phyloP scores from a whole-genome alignment of 2,888 invertebrate species.

The Epinotia nisella region DNA sequence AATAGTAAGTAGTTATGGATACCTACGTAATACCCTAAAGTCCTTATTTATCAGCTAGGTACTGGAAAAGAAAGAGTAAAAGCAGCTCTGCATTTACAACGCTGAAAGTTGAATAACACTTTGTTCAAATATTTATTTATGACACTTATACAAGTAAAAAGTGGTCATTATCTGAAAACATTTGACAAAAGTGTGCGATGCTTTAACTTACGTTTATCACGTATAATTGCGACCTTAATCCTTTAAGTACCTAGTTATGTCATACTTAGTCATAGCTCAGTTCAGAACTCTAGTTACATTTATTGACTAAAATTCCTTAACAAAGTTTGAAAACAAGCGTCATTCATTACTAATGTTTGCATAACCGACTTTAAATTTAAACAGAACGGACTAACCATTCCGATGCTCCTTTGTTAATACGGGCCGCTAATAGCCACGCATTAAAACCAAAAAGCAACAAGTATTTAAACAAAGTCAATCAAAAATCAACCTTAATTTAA shows the following conservation, averaged over 20 bases:
- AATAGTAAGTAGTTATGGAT: no score
- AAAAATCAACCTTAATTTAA: slow-evolving; percentile 4
- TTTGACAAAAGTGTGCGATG: no score
- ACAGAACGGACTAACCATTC: slow-evolving; percentile 34
- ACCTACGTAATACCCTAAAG: no score
- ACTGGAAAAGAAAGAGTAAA: no score
- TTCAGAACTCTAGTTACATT: background rate
- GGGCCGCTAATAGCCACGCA: slow-evolving; percentile 57
- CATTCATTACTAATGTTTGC: slow-evolving; percentile 36
- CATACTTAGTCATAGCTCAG: background rate
- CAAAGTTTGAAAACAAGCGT: slow-evolving; percentile 37
- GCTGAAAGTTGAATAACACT: no score
- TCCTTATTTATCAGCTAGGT: no score
- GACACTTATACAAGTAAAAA: no score
- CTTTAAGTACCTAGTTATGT: background rate
- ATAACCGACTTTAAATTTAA: slow-evolving; percentile 35
- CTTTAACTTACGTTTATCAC: no score
- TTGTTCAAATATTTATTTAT: no score
- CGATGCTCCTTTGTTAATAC: slow-evolving; percentile 58
- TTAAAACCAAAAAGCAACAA: slow-evolving; percentile 10
- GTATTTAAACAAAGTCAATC: background rate
- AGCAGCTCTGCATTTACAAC: no score
- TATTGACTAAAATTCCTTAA: slow-evolving; percentile 10
- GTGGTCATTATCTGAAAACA: no score
- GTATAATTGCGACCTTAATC: background rate